Conservation (phyloP, 2,113 vertebrate species). For the Cichladusa arquata region DNA sequence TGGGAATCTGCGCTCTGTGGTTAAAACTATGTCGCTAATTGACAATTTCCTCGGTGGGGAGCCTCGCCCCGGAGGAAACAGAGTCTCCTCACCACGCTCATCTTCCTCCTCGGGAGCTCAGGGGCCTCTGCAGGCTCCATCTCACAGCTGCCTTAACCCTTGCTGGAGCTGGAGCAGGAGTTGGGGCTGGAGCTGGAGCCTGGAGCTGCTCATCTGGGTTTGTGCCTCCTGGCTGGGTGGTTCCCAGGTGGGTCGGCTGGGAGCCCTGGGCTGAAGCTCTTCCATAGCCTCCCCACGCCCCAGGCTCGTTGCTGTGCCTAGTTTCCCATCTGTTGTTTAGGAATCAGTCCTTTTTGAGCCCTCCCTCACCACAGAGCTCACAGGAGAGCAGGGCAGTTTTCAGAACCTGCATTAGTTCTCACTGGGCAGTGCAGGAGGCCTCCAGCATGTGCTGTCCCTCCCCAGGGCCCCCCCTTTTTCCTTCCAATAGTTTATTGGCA, state of each 20-base stretch:
- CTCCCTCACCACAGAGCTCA: background rate
- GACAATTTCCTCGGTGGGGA: conserved; percentile 22
- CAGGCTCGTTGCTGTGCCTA: fast-evolving
- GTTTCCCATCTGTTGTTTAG: background rate
- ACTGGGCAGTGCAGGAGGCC: fast-evolving
- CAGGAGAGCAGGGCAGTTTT: background rate
- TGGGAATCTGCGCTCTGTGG: conserved; percentile 10
- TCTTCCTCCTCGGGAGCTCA: conserved; percentile 24
- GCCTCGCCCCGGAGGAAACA: background rate
- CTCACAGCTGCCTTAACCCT: conserved; percentile 33
- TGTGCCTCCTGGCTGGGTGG: fast-evolving
- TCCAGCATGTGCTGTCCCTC: fast-evolving
- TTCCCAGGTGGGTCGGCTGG: fast-evolving
- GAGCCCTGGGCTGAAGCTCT: background rate
- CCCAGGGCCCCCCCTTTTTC: background rate
- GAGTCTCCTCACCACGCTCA: background rate
- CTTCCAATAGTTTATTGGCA: background rate
- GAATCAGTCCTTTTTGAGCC: fast-evolving
- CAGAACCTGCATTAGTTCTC: background rate
- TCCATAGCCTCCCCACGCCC: fast-evolving
- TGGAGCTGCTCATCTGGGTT: background rate
- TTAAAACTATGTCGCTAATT: conserved; percentile 12
- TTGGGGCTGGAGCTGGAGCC: background rate
- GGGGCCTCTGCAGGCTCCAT: background rate
- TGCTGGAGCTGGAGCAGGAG: background rate